Evolutionary conservation across 2,888 invertebrate genomes (phyloP), one percentile per base, ranked within the genome.

Genomic region (Chrysotoxum bicinctum): DNA sequence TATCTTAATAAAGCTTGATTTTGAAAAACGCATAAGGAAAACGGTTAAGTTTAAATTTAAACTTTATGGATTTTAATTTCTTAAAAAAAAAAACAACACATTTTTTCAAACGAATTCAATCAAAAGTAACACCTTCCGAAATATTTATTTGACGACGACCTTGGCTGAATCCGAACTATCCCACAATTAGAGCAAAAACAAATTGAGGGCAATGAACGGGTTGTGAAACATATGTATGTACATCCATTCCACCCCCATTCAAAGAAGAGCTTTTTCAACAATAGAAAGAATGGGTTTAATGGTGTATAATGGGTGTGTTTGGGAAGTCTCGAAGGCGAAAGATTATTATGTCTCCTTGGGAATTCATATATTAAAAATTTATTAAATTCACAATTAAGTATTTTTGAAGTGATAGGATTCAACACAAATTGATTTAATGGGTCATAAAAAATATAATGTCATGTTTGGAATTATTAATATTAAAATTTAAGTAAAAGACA

Each of bases 151-250:
- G 19, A 19, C 45, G 45, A 14, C 64, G 64, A 1, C 19, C 30
- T 50, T 50, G 48, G 0, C 14, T 21, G 12, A 23, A 56, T 9
- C 30, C 48, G 7, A 16, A 56, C 43, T 56, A 50, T 30, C 50
- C 62, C 26, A 62, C 45, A 16, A 62, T 68, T 40, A 60, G n/a
- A 66, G 37, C 30, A 32, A 16, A 66, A 16, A 58, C 21, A 16
- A 62, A 68, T 58, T 30, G 66, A 32, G 83, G 75, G 70, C 83
- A 84, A 75, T 62, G 83, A 79, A 84, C 83, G 70, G 21, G 16
- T 64, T 45, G 45, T 45, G 43, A 64, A 64, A 30, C 16, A 16
- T 16, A 26, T 21, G 12, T 12, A 23, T 21, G 2, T 21, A 50
- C 43, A 43, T 45, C 32, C 10, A 30, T 58, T 37, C 58, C 26